These are phyloP conservation scores for Chamaetylas fuelleborni DNA, from an alignment of 2,113 vertebrate genomes.

Conservation along the genomic window DNA sequence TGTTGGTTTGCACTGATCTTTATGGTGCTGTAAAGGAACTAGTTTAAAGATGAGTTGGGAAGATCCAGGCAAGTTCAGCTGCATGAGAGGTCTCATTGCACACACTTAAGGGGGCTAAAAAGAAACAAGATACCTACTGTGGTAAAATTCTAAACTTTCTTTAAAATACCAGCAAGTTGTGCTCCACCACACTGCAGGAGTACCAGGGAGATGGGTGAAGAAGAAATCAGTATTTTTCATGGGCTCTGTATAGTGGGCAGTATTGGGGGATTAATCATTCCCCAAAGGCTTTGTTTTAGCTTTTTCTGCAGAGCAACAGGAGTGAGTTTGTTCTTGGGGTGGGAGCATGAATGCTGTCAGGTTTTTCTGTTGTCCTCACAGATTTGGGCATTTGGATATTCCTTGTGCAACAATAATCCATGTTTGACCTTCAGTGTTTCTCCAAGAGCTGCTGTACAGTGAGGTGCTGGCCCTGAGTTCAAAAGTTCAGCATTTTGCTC, in stretches of 20 bases:
- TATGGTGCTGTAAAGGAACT: not conserved
- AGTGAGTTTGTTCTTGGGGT: not conserved
- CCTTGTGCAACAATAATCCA: not conserved
- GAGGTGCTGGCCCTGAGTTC: too few relatives aligned
- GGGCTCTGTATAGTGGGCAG: not conserved
- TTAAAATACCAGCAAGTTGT: not conserved
- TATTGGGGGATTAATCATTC: too few relatives aligned
- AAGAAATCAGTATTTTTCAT: not conserved
- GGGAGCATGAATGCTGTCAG: not conserved
- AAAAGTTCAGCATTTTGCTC: not conserved
- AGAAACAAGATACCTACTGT: not conserved
- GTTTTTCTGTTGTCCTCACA: not conserved
- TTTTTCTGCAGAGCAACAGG: not conserved
- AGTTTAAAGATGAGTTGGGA: not conserved
- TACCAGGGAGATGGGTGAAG: not conserved
- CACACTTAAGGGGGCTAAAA: not conserved
- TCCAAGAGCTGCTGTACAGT: not conserved
- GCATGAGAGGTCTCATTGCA: rapidly evolving
- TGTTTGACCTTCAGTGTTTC: not conserved
- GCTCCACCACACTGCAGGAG: not conserved
- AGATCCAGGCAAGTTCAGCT: rapidly evolving
- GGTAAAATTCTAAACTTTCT: not conserved
- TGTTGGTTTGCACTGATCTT: not conserved
- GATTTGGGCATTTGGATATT: not conserved
- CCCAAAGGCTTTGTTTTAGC: not conserved